Evolutionary conservation across 1,140 invertebrate genomes (phyloP).

Genomic region (Drosophila mojavensis): DNA sequence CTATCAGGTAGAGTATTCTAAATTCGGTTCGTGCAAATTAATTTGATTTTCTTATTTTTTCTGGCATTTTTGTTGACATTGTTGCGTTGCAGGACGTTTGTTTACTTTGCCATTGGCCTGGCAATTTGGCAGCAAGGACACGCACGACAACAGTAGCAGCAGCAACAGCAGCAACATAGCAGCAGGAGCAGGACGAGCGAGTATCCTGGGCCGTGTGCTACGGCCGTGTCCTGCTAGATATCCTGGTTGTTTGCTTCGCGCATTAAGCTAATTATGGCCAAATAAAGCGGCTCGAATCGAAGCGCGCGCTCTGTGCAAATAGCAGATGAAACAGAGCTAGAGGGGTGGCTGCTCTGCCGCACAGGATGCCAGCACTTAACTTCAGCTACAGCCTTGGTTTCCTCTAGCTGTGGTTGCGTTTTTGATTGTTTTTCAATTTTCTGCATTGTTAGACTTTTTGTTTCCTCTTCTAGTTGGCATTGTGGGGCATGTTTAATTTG

Average conservation of each 20-base stretch:
- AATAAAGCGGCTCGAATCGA: constrained; percentile 76
- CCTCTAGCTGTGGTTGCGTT: constrained; percentile 49
- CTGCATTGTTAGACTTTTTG: constrained; percentile 81
- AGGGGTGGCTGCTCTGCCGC: background rate
- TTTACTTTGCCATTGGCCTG: constrained; percentile 61
- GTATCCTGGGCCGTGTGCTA: constrained; percentile 5
- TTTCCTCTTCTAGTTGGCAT: constrained; percentile 25
- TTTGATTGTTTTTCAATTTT: constrained; percentile 83
- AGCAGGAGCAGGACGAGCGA: constrained; percentile 6
- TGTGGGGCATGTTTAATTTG: constrained; percentile 71
- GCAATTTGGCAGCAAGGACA: constrained; percentile 66
- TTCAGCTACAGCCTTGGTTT: constrained; percentile 36
- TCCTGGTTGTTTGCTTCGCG: constrained; percentile 72
- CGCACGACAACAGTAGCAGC: constrained; percentile 39
- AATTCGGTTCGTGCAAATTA: background rate
- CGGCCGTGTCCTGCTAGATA: constrained; percentile 7
- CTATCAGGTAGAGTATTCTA: constrained; percentile 7
- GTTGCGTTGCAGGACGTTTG: constrained; percentile 49
- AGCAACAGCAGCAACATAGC: background rate
- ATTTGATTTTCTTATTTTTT: constrained; percentile 43
- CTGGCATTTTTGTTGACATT: constrained; percentile 37
- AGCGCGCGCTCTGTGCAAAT: constrained; percentile 64
- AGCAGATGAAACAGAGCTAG: constrained; percentile 7
- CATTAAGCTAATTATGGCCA: constrained; percentile 82
- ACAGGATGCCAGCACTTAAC: constrained; percentile 69